Evolutionary conservation across 2,113 vertebrate genomes (phyloP).

Genomic region (Myrmophylax atrothorax): DNA sequence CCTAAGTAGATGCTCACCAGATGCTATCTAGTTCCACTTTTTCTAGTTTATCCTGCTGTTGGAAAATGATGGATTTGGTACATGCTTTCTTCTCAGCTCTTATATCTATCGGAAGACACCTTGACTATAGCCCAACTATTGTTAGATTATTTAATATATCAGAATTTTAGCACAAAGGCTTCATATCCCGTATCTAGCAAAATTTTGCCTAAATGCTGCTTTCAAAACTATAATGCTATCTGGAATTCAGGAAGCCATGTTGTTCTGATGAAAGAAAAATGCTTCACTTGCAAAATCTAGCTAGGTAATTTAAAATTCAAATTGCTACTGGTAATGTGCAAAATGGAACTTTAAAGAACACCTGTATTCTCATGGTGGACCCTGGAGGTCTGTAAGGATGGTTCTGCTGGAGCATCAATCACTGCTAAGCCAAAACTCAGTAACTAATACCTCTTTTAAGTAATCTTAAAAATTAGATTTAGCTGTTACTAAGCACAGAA

Average conservation of each 20-base stretch:
- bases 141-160: neutral
- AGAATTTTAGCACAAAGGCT: neutral
- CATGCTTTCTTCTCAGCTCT: neutral
- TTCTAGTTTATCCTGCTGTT: neutral
- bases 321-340: neutral
- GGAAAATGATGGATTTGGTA: neutral
- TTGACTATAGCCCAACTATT: neutral
- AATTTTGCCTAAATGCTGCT: neutral
- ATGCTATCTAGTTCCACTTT: neutral
- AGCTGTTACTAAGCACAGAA: neutral
- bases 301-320: neutral
- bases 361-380: neutral
- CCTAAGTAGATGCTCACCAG: neutral
- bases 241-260: neutral
- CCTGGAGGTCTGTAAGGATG: neutral
- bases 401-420: neutral
- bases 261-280: neutral
- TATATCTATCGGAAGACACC: neutral
- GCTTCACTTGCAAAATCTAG: neutral
- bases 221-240: neutral
- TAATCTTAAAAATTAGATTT: neutral
- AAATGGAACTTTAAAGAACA: neutral
- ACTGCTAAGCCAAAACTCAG: neutral
- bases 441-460: neutral
- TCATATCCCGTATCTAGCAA: neutral